Evolutionary conservation across 2,797 vertebrate species (phyloP), one percentile per base, ranked within the genome.

Genomic region (Hylomyscus alleni): DNA sequence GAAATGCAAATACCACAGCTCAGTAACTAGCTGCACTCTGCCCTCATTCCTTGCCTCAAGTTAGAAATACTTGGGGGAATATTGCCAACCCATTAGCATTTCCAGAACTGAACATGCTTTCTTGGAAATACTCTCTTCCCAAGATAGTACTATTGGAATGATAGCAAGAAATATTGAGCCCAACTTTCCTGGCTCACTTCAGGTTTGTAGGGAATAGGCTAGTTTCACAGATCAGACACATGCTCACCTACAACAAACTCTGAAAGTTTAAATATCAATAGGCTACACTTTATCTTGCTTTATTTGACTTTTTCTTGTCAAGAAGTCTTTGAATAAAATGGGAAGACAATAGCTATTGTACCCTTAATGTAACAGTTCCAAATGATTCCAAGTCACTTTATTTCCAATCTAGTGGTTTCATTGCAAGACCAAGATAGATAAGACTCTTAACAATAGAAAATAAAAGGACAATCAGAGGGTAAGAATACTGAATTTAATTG

Each of bases 21-120:
- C 87, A 4, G 76, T 72, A 84, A 89, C 80, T 97, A 94, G 19
- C 65, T 95, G 96, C 98, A 93, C 97, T 97, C 83, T 97, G 95
- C 97, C 96, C 97, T 97, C 75, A 69, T 97, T 96, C 40, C 2
- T 50, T 93, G 47, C 85, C 0, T 9, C 78, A 93, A 96, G 87
- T 98, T 98, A 89, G 87, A 98, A 94, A 96, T 92, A 97, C 85
- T 97, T 96, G 95, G 93, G 78, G 93, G 91, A 93, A 96, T 69
- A 52, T 58, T 98, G 98, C 98, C 98, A 98, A 77, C 31, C 93
- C 67, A 98, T 98, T 98, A 98, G 83, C 97, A 98, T 98, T 98
- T 98, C 94, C 94, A 97, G 96, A 97, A 97, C 95, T 98, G 97
- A 96, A 96, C 95, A 97, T 73, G 93, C 89, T 78, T 98, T 98